Conservation (phyloP, 2,113 vertebrate species). For the Myrmecophaga tridactyla region DNA sequence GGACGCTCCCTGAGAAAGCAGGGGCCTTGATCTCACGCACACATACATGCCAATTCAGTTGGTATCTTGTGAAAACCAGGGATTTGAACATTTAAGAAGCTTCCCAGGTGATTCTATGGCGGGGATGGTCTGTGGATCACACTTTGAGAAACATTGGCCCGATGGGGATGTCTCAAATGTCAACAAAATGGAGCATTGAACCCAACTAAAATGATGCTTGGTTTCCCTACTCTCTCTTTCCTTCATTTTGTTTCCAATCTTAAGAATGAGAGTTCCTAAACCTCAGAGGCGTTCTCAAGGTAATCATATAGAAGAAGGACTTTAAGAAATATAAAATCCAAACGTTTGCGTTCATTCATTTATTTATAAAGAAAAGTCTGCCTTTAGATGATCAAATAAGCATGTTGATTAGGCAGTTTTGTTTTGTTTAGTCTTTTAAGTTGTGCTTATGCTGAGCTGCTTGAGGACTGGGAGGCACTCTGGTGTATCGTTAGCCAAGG, state of each 20-base stretch:
- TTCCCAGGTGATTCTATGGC: background rate
- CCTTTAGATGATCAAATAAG: background rate
- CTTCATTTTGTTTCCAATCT: background rate
- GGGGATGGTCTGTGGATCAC: background rate
- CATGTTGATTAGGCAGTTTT: background rate
- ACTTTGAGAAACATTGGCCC: background rate
- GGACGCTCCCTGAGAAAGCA: background rate
- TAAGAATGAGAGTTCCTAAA: background rate
- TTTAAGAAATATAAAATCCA: background rate
- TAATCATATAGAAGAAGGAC: background rate
- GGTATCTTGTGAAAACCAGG: background rate
- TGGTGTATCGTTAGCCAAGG: background rate
- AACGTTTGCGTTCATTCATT: slow-evolving; percentile 2
- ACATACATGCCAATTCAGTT: background rate
- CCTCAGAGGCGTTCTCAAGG: background rate
- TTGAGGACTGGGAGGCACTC: background rate
- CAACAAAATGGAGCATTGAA: background rate
- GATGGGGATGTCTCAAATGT: background rate
- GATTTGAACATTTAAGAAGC: background rate
- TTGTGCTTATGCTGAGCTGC: background rate
- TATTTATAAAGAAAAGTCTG: slow-evolving; percentile 22
- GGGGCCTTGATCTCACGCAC: background rate
- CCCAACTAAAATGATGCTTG: background rate
- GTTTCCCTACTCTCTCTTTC: background rate
- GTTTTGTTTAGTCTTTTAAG: background rate